Evolutionary conservation across 2,113 vertebrate genomes (phyloP).

Genomic region (Cranoglanis bouderius): DNA sequence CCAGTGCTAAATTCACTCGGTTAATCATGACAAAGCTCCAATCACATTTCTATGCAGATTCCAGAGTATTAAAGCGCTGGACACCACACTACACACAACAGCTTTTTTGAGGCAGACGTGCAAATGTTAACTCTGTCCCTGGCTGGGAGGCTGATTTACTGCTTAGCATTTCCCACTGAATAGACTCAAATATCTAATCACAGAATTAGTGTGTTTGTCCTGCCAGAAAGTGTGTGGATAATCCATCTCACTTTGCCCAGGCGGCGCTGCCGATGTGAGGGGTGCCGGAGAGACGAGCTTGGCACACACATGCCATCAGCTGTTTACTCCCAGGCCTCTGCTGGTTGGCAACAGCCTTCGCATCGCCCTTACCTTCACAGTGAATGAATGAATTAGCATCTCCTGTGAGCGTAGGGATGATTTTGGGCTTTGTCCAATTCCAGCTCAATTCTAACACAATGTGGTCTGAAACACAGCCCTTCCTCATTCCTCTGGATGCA

Average conservation of each 20-base stretch:
- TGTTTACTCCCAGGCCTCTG: constrained; percentile 32
- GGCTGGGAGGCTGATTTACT: constrained; percentile 44
- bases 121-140: constrained; percentile 36
- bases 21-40: constrained; percentile 28
- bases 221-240: constrained; percentile 43
- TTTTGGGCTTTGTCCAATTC: constrained; percentile 8
- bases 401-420: constrained; percentile 13
- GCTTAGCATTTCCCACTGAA: constrained; percentile 44
- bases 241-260: constrained; percentile 57
- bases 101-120: constrained; percentile 21
- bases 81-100: constrained; percentile 1
- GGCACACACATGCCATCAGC: constrained; percentile 28
- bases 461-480: background rate
- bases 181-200: constrained; percentile 54
- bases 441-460: constrained; percentile 12
- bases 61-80: background rate
- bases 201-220: constrained; percentile 52
- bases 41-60: constrained; percentile 31
- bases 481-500: background rate
- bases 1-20: constrained; percentile 3
- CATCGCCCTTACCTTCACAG: constrained; percentile 30
- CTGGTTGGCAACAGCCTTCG: constrained; percentile 27
- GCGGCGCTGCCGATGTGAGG: constrained; percentile 41
- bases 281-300: constrained; percentile 49
- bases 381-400: constrained; percentile 40